A percentile compares a stretch with the other conserved stretches of the same genome.
Conservation (phyloP, 2,888 invertebrate genomes). For the Amphipyra berbera region DNA sequence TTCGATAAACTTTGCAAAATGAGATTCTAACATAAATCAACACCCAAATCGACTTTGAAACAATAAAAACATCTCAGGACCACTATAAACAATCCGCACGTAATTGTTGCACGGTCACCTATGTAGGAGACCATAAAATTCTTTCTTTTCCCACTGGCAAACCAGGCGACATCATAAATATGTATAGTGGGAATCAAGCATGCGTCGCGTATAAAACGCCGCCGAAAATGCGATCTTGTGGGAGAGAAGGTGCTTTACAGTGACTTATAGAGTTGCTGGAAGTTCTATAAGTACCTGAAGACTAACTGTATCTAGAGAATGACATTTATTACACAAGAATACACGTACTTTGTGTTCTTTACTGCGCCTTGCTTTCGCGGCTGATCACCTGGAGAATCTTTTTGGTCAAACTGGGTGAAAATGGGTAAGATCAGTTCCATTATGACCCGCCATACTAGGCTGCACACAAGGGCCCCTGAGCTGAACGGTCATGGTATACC, state of each 20-base stretch:
- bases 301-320: background rate
- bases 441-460: too few species aligned
- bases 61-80: constrained; percentile 34
- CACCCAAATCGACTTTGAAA: constrained; percentile 9
- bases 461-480: too few species aligned
- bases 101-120: constrained; percentile 77
- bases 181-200: constrained; percentile 89
- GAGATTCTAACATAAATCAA: background rate
- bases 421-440: too few species aligned
- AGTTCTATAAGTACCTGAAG: constrained; percentile 33
- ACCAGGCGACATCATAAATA: constrained; percentile 85
- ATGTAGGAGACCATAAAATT: constrained; percentile 83
- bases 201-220: constrained; percentile 88
- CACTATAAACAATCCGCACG: constrained; percentile 56
- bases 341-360: too few species aligned
- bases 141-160: constrained; percentile 76
- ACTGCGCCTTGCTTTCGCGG: background rate
- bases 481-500: too few species aligned
- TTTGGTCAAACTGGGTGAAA: too few species aligned
- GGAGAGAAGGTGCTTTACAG: constrained; percentile 74
- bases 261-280: constrained; percentile 63
- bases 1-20: background rate
- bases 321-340: background rate
- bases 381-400: too few species aligned
- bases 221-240: constrained; percentile 88